These are phyloP conservation scores for Bacillus rossius DNA, from an alignment of 1,140 invertebrate genomes.

Conservation along the genomic window DNA sequence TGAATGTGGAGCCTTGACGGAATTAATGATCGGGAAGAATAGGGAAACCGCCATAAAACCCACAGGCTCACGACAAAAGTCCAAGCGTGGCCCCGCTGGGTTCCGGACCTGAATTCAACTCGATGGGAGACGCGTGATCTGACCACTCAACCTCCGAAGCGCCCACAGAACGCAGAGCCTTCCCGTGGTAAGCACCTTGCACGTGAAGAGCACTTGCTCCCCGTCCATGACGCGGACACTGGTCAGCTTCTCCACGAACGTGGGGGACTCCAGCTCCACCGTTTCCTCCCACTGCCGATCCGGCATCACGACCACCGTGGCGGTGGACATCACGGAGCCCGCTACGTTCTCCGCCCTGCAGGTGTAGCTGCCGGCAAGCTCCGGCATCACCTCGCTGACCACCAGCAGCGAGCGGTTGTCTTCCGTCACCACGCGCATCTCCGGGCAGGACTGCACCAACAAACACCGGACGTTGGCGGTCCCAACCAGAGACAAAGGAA, in stretches of 20 bases:
- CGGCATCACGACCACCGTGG: slow-evolving; percentile 62
- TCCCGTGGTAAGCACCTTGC: slow-evolving; percentile 47
- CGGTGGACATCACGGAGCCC: slow-evolving; percentile 78
- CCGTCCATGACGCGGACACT: slow-evolving; percentile 87
- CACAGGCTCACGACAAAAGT: too few species aligned
- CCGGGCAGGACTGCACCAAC: slow-evolving; percentile 48
- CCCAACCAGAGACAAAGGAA: too few species aligned
- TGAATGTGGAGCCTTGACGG: too few species aligned
- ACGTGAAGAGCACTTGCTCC: slow-evolving; percentile 75
- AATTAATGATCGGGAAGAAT: too few species aligned
- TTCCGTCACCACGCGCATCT: slow-evolving; percentile 63
- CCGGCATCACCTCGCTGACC: slow-evolving; percentile 66
- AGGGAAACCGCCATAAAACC: too few species aligned
- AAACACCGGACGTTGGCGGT: too few species aligned
- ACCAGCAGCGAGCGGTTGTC: slow-evolving; percentile 77
- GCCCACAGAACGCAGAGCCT: too few species aligned
- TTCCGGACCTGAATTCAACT: too few species aligned
- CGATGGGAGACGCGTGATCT: too few species aligned
- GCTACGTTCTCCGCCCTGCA: slow-evolving; percentile 84
- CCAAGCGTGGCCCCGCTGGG: too few species aligned
- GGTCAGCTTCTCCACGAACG: slow-evolving; percentile 63
- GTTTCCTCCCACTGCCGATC: slow-evolving; percentile 53
- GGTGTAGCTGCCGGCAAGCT: slow-evolving; percentile 73
- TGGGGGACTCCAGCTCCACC: slow-evolving; percentile 61
- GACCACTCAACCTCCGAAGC: too few species aligned